Base-by-base conservation (phyloP, 2,113 vertebrate species). In the Odocoileus virginianus region DNA sequence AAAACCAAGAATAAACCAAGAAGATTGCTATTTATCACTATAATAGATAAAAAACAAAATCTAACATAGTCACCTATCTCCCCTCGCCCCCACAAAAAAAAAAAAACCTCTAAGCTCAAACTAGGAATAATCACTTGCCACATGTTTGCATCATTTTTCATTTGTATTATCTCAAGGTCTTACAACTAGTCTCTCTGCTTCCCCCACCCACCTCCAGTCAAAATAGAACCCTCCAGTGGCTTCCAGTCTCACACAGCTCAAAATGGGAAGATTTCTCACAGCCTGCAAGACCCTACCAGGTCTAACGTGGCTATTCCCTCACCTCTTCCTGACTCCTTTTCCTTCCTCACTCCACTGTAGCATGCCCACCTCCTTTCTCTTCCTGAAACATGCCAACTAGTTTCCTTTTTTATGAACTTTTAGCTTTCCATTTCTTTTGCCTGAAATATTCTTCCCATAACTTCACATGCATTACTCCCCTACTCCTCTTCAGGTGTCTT, bases 21-120 rank as follows among this genome's bases (percentile, higher is more conserved):
- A 96, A 87, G 25, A 52, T 94, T 92, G 17, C 84, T 96, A 7
- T 94, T 94, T 88, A 58, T 94, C 94, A 84, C 15, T 88, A 13
- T 84, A n/a, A 27, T 40, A 81, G 88, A 47, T 92, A 60, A 89
- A 71, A 92, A 30, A 30, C 45, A 47, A 88, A 91, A 45, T 64
- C 45, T 64, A 67, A 87, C 28, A 43, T 19, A n/a, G 16, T 67
- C 64, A 79, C 55, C n/a, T 84, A 21, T 64, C 55, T 82, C 47
- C 57, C 40, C 55, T 30, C 17, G 2, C 50, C 81, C 33, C 36
- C 10, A 0, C 47, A 6, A 54, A 52, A 84, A 50, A 57, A 50
- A 64, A n/a, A 36, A 47, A 47, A 47, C 47, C 21, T 45, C 17
- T 57, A 87, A 81, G 86, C 15, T 86, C 47, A 52, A 84, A 84